Percentiles rank a stretch among this genome's conserved stretches.
Conservation (phyloP, 2,888 invertebrate genomes). For the Drepanosiphum platanoidis region DNA sequence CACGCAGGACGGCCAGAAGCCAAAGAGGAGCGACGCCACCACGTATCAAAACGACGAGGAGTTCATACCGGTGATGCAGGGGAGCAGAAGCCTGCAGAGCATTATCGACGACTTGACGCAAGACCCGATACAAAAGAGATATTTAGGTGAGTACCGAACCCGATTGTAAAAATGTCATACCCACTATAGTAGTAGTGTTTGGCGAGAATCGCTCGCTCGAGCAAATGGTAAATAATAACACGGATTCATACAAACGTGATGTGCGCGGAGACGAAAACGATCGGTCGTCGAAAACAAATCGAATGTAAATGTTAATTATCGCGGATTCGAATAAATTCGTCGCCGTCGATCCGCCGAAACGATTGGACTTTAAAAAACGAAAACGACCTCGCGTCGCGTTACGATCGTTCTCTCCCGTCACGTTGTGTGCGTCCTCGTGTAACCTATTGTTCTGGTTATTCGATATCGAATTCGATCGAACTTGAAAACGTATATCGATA, state of each 20-base stretch:
- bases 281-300: background rate
- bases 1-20: background rate
- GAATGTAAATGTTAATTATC: background rate
- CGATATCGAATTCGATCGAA: constrained; percentile 1
- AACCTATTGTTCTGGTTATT: background rate
- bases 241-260: background rate
- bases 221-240: background rate
- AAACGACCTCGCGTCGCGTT: background rate
- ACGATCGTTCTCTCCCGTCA: background rate
- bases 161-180: too few species aligned
- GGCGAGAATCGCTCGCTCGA: background rate
- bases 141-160: constrained; percentile 40
- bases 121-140: constrained; percentile 47
- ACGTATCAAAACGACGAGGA: constrained; percentile 32
- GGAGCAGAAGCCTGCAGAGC: constrained; percentile 44
- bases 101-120: constrained; percentile 49
- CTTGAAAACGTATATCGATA: background rate
- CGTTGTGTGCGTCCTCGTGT: background rate
- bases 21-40: background rate
- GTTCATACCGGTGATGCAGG: constrained; percentile 59
- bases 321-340: background rate
- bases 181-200: too few species aligned
- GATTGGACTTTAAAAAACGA: background rate
- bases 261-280: background rate
- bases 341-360: background rate